A percentile compares a stretch with the other conserved stretches of the same genome.
phyloP scores from a whole-genome alignment of 2,113 vertebrate genomes.

The Gymnobelideus leadbeateri region DNA sequence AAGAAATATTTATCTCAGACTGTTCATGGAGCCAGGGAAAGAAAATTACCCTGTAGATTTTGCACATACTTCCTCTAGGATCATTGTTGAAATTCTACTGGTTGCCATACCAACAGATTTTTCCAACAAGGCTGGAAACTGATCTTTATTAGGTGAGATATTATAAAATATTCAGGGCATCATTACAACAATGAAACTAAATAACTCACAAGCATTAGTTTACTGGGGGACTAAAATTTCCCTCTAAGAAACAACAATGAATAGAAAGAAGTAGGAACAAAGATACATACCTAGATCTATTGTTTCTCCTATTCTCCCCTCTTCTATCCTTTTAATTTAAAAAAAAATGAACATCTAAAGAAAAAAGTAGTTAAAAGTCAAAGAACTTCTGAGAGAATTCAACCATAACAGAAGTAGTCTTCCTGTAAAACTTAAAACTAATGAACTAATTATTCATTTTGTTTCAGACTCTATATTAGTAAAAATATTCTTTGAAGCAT shows the following conservation, averaged over 20 bases:
- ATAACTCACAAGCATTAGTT: not conserved
- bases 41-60: not conserved
- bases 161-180: slow-evolving; percentile 56
- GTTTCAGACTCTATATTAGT: slow-evolving; percentile 38
- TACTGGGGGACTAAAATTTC: not conserved
- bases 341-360: not conserved
- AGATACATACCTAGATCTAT: not conserved
- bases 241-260: not conserved
- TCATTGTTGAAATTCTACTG: not conserved
- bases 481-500: slow-evolving; percentile 45
- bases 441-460: slow-evolving; percentile 61
- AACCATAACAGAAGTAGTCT: slow-evolving; percentile 17
- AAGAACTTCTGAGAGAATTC: slow-evolving; percentile 34
- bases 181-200: slow-evolving; percentile 49
- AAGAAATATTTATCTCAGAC: not conserved
- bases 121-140: not conserved
- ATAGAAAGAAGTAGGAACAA: not conserved
- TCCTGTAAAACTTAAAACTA: slow-evolving; percentile 46
- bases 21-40: not conserved
- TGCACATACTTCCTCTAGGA: not conserved
- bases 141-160: not conserved
- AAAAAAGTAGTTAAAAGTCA: slow-evolving; percentile 46
- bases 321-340: slow-evolving; percentile 69
- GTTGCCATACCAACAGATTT: not conserved
- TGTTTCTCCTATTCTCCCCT: not conserved